A percentile compares a stretch with the other conserved stretches of the same genome.
These are phyloP conservation scores for Panurus biarmicus DNA, from an alignment of 2,113 vertebrate species.

Conservation along the genomic window DNA sequence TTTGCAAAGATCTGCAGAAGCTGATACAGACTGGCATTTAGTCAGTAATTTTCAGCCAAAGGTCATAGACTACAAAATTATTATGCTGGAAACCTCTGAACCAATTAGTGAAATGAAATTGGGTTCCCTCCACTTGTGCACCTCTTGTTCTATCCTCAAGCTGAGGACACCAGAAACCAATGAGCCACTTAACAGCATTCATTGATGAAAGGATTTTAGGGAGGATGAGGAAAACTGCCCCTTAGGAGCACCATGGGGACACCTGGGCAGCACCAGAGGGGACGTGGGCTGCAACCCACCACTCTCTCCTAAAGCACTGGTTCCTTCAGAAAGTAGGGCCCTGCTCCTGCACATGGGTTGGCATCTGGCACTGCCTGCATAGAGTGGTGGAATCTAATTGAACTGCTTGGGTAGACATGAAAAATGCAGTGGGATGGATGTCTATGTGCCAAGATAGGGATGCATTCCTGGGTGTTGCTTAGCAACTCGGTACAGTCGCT, in stretches of 20 bases:
- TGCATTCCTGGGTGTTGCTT: not conserved
- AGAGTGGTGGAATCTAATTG: not conserved
- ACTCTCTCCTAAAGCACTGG: not conserved
- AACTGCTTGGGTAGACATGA: not conserved
- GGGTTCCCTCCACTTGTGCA: not conserved
- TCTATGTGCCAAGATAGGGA: not conserved
- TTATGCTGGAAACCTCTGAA: not conserved
- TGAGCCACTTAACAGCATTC: not conserved
- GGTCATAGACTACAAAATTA: not conserved
- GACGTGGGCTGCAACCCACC: not conserved
- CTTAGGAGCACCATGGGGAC: not conserved
- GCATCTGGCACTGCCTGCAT: not conserved
- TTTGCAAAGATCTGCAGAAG: not conserved
- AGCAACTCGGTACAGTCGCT: not conserved
- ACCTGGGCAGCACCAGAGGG: not conserved
- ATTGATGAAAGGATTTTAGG: not conserved
- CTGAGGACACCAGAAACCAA: not conserved
- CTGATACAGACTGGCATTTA: not conserved
- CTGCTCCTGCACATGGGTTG: accelerated
- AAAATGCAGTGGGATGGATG: not conserved
- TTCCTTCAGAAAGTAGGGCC: not conserved
- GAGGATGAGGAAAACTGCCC: not conserved
- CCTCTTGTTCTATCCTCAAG: not conserved
- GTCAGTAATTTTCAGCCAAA: not conserved
- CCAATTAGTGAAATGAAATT: not conserved